Base-by-base conservation (phyloP, 1,140 invertebrate genomes). In the Cydia pomonella region DNA sequence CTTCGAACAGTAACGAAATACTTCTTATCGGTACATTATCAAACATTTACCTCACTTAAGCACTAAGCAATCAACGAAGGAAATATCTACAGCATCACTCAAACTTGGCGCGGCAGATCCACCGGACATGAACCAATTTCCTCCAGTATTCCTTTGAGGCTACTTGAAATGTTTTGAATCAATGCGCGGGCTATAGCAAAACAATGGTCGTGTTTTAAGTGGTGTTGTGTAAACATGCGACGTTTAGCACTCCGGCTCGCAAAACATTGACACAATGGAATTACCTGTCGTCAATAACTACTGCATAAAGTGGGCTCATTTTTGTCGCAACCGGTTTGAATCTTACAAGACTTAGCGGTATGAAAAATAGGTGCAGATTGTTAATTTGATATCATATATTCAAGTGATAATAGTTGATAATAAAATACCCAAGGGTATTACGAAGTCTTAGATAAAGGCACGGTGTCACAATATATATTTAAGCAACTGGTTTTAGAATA, bases 111-210 rank as follows among this genome's bases (percentile, higher is more conserved):
- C 62, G 53, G 74, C 74, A 75, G 80, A 84, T 82, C 78, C 77
- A 86, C 82, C 88, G 87, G 88, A 88, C 87, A 89, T 89, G 77
- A 78, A 79, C 78, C 63, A 76, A 82, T 84, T 84, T 86, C 85
- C 84, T 82, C 74, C 78, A 79, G 75, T 75, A 78, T 83, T 77
- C 80, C 79, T 80, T 85, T 83, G 74, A 79, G 82, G 80, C 76
- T 77, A 78, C 78, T 78, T 74, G 53, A 71, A 47, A 76, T 88
- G 84, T 87, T 89, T 87, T 86, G 84, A 79, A 82, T 71, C 23
- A 77, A 74, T 74, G 44, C 77, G 59, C 13, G 76, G 74, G 63
- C 66, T 66, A 76, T 62, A 78, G 71, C 77, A 74, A 85, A 90
- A 90, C 88, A 90, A 88, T 87, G 79, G 77, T 72, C 72, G 75